Evolutionary conservation across 2,113 vertebrate genomes (phyloP).

Genomic region (Planiliza haematocheilus): DNA sequence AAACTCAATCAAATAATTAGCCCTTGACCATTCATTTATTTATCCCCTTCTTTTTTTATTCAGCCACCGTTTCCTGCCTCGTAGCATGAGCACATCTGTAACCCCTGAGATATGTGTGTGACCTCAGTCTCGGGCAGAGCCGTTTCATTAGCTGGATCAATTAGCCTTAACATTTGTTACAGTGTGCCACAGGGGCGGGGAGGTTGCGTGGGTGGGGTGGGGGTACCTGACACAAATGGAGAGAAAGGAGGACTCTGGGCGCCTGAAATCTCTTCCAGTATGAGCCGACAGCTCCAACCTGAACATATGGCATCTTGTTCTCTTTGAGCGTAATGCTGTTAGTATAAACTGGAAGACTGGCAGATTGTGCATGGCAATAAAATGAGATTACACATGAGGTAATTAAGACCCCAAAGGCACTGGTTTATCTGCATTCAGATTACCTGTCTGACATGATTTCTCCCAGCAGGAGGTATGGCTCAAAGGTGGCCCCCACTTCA

Average conservation of each 20-base stretch:
- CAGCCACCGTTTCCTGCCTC: conserved; percentile 41
- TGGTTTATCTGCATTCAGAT: conserved; percentile 70
- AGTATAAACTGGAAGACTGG: conserved; percentile 53
- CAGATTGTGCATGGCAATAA: conserved; percentile 45
- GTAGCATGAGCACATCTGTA: conserved; percentile 41
- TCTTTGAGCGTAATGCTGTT: conserved; percentile 60
- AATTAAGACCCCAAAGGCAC: conserved; percentile 65
- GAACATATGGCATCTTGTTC: conserved; percentile 67
- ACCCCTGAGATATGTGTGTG: conserved; percentile 34
- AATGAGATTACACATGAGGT: conserved; percentile 63
- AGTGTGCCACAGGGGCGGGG: conserved; percentile 40
- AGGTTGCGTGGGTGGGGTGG: no score
- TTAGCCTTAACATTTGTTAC: conserved; percentile 64
- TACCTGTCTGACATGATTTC: conserved; percentile 58
- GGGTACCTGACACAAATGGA: conserved; percentile 48
- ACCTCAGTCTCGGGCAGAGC: conserved; percentile 17
- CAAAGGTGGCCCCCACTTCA: conserved; percentile 42
- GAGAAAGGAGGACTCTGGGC: conserved; percentile 39
- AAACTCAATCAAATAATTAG: conserved; percentile 54
- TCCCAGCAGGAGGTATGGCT: conserved; percentile 40
- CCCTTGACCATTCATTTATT: conserved; percentile 61
- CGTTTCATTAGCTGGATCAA: conserved; percentile 65
- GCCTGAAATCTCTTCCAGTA: conserved; percentile 47
- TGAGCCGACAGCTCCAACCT: conserved; percentile 56
- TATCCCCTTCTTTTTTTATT: conserved; percentile 44